Evolutionary conservation across 2,797 vertebrate genomes (phyloP).

Genomic region (Lerista edwardsae): DNA sequence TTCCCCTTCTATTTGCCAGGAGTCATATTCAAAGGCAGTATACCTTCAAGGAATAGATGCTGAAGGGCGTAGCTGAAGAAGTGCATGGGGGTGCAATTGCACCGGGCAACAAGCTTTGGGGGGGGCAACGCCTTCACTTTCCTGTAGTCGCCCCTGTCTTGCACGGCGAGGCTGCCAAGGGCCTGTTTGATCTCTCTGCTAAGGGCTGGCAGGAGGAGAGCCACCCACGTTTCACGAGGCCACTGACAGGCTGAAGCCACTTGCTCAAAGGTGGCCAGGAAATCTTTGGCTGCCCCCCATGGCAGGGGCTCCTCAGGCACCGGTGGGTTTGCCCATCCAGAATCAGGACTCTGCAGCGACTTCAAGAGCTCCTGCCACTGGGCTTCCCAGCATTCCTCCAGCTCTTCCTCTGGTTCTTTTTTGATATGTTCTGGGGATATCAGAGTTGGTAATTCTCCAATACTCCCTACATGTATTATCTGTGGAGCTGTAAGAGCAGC

Average conservation of each 20-base stretch:
- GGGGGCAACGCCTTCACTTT: constrained; percentile 4
- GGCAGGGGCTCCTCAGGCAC: too few species aligned
- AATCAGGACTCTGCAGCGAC: not conserved
- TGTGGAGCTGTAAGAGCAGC: not conserved
- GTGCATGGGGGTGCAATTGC: too few species aligned
- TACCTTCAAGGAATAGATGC: not conserved
- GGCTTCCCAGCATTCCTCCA: not conserved
- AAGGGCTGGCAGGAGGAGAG: not conserved
- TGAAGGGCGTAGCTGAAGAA: too few species aligned
- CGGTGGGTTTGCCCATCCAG: too few species aligned
- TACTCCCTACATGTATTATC: not conserved
- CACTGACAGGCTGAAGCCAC: not conserved
- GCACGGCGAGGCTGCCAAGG: not conserved
- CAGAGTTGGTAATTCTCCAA: not conserved
- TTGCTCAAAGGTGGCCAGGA: not conserved
- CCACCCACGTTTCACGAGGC: not conserved
- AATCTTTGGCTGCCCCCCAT: not conserved
- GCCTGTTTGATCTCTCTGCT: not conserved
- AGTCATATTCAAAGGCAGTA: not conserved
- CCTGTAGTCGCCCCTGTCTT: not conserved
- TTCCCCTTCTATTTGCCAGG: too few species aligned
- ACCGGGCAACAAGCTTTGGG: too few species aligned
- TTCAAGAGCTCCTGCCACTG: not conserved
- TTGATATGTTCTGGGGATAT: not conserved
- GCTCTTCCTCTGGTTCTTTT: not conserved